phyloP scores from a whole-genome alignment of 2,888 invertebrate species.

The Tolmerus cingulatus region DNA sequence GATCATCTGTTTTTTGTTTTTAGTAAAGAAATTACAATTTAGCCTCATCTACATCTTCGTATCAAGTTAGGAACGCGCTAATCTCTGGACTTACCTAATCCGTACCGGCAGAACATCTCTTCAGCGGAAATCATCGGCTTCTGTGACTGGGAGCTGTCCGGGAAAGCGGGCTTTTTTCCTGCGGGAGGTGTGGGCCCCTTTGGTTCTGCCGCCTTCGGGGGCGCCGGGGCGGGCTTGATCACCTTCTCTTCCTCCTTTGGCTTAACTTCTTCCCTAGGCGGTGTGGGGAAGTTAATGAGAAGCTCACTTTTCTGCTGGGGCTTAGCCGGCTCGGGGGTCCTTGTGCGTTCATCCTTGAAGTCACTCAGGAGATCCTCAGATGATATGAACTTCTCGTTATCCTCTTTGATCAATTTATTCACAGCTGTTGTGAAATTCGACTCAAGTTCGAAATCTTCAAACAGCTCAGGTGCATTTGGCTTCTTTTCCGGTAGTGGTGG shows the following conservation, averaged over 20 bases:
- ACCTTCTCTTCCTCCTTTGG: background rate
- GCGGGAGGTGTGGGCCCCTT: slow-evolving; percentile 39
- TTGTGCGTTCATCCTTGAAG: slow-evolving; percentile 59
- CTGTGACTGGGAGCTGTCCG: background rate
- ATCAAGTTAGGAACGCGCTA: slow-evolving; percentile 41
- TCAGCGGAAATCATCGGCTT: slow-evolving; percentile 65
- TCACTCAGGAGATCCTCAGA: slow-evolving; percentile 62
- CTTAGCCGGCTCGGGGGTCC: slow-evolving; percentile 5
- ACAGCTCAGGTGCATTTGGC: background rate
- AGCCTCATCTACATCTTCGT: background rate
- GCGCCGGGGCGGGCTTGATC: background rate
- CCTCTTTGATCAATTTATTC: slow-evolving; percentile 55
- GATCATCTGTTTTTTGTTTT: no score
- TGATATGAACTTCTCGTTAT: slow-evolving; percentile 63
- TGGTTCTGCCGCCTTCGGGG: background rate
- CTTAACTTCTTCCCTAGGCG: slow-evolving; percentile 11
- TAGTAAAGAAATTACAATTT: background rate
- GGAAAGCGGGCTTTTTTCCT: slow-evolving; percentile 29
- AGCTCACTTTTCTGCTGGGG: slow-evolving; percentile 16
- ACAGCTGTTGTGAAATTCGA: slow-evolving; percentile 9
- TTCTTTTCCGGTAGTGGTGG: background rate
- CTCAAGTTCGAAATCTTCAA: background rate
- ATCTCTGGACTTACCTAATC: slow-evolving; percentile 68
- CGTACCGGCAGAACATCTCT: slow-evolving; percentile 72
- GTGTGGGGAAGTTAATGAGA: background rate